Percentiles rank a stretch among this genome's conserved stretches.
Evolutionary conservation across 2,113 vertebrate genomes (phyloP).

Genomic region (Daubentonia madagascariensis): DNA sequence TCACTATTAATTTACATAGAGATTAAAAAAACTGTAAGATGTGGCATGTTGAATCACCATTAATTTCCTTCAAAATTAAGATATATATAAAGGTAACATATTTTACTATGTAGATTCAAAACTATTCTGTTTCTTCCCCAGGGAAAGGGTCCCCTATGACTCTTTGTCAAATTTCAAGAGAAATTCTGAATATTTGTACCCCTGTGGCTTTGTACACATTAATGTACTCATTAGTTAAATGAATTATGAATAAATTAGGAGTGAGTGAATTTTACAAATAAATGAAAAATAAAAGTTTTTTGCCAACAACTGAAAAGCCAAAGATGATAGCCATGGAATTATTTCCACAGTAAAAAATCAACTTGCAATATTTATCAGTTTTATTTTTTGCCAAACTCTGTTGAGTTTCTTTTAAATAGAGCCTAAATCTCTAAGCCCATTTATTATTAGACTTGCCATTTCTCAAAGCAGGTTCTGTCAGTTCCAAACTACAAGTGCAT

Average conservation of each 20-base stretch:
- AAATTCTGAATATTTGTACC: not conserved
- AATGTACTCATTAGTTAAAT: not conserved
- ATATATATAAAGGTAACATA: not conserved
- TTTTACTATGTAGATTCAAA: not conserved
- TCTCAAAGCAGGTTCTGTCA: not conserved
- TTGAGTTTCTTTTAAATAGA: not conserved
- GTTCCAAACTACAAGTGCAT: not conserved
- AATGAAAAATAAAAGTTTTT: constrained; percentile 6
- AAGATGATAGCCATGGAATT: not conserved
- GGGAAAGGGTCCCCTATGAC: not conserved
- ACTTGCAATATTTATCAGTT: not conserved
- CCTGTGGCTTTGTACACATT: too few relatives aligned
- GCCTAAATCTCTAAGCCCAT: not conserved
- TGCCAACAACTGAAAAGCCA: not conserved
- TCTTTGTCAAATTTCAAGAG: not conserved
- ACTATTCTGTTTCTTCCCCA: not conserved
- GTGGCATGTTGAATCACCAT: not conserved
- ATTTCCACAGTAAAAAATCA: constrained; percentile 4
- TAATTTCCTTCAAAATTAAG: not conserved
- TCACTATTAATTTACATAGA: not conserved
- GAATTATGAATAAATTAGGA: not conserved
- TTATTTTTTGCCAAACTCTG: not conserved
- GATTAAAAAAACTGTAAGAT: not conserved
- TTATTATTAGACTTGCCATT: not conserved
- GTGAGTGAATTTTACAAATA: not conserved